Evolutionary conservation across 53 echinoderm and acorn worm species (phyloP).

Genomic region (Mesocentrotus franciscanus): DNA sequence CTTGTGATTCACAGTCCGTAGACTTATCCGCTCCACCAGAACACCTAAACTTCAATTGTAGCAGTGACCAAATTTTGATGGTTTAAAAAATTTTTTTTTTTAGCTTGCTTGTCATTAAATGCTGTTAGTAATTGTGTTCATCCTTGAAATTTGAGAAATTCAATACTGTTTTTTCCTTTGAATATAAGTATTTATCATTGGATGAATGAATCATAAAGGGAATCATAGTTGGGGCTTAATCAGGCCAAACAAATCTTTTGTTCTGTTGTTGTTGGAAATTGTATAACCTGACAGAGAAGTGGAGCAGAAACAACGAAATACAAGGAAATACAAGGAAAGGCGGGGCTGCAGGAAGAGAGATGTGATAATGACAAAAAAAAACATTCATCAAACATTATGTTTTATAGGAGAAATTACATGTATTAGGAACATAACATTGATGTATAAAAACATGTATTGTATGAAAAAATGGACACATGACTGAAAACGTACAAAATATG

Average conservation of each 20-base stretch:
- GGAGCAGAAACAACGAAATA: neutral
- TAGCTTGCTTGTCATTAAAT: neutral
- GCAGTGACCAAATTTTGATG: too few species aligned
- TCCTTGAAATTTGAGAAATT: neutral
- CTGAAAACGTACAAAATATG: neutral
- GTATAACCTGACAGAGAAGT: neutral
- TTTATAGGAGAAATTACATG: neutral
- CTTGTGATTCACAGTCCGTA: too few species aligned
- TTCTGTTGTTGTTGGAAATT: neutral
- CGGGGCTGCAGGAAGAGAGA: neutral
- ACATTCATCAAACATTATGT: neutral
- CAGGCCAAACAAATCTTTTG: neutral
- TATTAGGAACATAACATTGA: too few species aligned
- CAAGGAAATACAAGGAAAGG: neutral
- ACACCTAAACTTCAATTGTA: too few species aligned
- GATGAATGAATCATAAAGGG: slow-evolving; percentile 3
- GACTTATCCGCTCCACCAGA: too few species aligned
- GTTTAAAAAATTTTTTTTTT: too few species aligned
- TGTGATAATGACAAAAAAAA: neutral
- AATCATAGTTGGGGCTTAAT: neutral
- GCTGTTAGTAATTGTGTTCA: neutral
- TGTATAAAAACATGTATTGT: neutral
- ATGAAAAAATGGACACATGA: neutral
- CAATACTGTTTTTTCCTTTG: neutral
- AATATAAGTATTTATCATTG: neutral